Evolutionary conservation across 1,140 invertebrate species (phyloP), one percentile per base, ranked within the genome.

Genomic region (Papilio helenus): DNA sequence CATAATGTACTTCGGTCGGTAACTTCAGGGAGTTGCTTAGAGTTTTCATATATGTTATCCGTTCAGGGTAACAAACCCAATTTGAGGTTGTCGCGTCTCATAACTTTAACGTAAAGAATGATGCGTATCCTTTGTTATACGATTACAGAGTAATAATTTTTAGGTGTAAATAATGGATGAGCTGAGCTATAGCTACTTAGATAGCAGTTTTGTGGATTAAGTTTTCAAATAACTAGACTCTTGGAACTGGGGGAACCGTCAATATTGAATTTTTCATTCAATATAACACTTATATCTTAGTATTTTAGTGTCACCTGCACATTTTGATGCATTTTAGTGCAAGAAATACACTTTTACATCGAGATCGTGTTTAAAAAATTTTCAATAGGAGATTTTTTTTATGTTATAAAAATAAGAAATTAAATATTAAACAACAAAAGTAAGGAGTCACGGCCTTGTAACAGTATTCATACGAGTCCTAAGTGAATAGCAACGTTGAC

Each of bases 11-110:
- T 7, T 76, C 71, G 61, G 14, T 42, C 42, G 8, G 44, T 23
- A 80, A 18, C 46, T 58, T 76, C 2, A 46, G 20, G n/a, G 39
- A 42, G 72, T 44, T 61, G 68, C 39, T 16, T 51, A 29, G 80
- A 82, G 72, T 81, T 85, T 76, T 80, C 81, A 84, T 80, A 83
- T 83, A 79, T 85, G 85, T 85, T 86, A 83, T 20, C 29, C 58
- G 18, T 76, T 71, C 73, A 79, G 55, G 81, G 77, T 51, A 23
- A 72, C 73, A 82, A 83, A 82, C 82, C 80, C 77, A 83, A 84
- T 84, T 82, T 82, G 71, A 65, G 65, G 42, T 68, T 68, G 61
- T 65, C 65, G 68, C 20, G 46, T 72, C 68, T 29, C 26, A 72
- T 55, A 55, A 82, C 20, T 78, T 80, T 51, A 79, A 72, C 74